Base-by-base conservation (phyloP, 1,140 invertebrate genomes). In the Papilio polyxenes region DNA sequence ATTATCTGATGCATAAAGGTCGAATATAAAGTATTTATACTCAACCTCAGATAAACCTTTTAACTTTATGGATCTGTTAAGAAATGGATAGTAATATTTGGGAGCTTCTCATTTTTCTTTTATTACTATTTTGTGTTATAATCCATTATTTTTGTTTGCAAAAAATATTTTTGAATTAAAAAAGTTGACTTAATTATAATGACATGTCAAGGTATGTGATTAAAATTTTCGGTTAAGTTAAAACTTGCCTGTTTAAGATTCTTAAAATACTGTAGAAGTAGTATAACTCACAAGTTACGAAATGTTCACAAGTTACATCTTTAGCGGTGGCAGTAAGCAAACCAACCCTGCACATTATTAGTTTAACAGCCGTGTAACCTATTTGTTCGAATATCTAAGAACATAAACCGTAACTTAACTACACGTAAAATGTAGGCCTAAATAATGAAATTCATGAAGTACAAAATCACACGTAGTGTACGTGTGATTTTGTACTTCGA, bases 281-380 rank as follows among this genome's bases (percentile, higher is more conserved):
- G 65, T 5, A 15, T 37, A 72, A 72, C 31, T 72, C 15, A 31
- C 31, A 40, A 37, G 65, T 72, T 72, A 72, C 31, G 31, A 72
- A 72, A 72, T 72, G 65, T 72, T 37, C 31, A 37, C 23, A 72
- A 72, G 65, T 72, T 72, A 72, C 65, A 40, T 37, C 65, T 72
- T 72, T 72, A 40, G 65, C 5, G 65, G 65, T 40, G 8, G 62
- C 20, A 72, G 13, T 72, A 37, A 72, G 40, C 23, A 11, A 37
- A 72, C 65, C 31, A 72, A 72, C 13, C 5, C 31, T 72, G 31
- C 23, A 59, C 65, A 37, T 72, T 72, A 31, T 72, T 72, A 72
- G 17, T n/a, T 59, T 59, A 62, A 62, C n/a, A 62, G n/a, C 59
- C 59, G 31, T 69, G 65, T 72, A 37, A 72, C 31, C 31, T 37